Conservation (phyloP, 2,113 vertebrate species). For the Spea multiplicata region DNA sequence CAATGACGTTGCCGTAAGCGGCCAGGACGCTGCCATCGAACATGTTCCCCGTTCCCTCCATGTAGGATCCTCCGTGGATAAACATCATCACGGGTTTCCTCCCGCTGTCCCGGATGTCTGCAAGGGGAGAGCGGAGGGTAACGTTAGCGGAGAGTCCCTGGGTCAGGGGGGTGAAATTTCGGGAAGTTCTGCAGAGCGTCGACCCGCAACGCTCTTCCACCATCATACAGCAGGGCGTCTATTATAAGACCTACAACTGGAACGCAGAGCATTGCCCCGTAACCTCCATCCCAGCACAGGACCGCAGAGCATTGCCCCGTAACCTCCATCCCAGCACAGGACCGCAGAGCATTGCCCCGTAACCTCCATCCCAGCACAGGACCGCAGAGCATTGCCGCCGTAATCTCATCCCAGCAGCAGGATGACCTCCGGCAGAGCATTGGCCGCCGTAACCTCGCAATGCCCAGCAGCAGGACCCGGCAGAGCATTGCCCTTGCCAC, state of each 20-base stretch:
- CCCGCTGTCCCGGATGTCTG: constrained; percentile 89
- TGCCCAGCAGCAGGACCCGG: not conserved
- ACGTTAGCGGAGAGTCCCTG: not conserved
- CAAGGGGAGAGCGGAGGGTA: constrained; percentile 27
- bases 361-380: too few relatives aligned
- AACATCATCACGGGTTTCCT: constrained; percentile 93
- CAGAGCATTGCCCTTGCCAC: not conserved
- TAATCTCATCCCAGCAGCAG: not conserved
- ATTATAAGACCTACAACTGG: not conserved
- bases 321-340: not conserved
- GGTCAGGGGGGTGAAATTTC: not conserved
- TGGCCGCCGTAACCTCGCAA: not conserved
- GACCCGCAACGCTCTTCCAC: not conserved
- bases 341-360: not conserved
- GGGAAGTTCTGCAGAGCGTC: not conserved
- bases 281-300: not conserved
- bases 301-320: not conserved
- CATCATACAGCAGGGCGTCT: not conserved
- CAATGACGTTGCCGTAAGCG: constrained; percentile 89
- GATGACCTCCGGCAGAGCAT: not conserved
- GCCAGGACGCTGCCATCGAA: constrained; percentile 88
- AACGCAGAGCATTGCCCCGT: not conserved
- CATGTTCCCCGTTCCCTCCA: constrained; percentile 91
- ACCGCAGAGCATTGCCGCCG: not conserved
- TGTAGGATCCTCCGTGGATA: constrained; percentile 90